Evolutionary conservation across 2,113 vertebrate genomes (phyloP).

Genomic region (Erythrolamprus reginae): DNA sequence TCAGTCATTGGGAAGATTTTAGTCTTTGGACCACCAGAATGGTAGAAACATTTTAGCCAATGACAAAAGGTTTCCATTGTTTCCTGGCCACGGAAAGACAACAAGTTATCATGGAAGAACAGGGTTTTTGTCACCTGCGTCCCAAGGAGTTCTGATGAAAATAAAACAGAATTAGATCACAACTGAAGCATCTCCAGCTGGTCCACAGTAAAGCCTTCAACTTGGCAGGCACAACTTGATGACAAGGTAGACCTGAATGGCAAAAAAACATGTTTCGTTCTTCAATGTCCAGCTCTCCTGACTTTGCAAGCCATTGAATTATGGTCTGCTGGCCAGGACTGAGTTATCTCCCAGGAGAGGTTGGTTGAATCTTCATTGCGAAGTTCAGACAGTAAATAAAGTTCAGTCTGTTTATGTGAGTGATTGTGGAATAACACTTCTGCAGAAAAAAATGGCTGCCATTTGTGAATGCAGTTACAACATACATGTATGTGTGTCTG

Average conservation of each 20-base stretch:
- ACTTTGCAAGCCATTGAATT: background rate
- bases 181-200: background rate
- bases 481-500: background rate
- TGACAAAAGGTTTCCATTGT: background rate
- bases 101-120: background rate
- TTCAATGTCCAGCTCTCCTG: background rate
- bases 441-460: background rate
- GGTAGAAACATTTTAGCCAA: background rate
- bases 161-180: conserved; percentile 8
- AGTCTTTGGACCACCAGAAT: background rate
- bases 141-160: background rate
- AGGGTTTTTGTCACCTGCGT: background rate
- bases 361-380: background rate
- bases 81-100: background rate
- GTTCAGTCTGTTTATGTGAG: background rate
- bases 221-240: background rate
- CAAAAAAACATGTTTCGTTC: background rate
- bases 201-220: background rate
- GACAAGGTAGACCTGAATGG: background rate
- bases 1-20: background rate
- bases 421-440: background rate
- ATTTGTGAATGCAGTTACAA: background rate
- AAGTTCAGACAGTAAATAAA: background rate
- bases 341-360: background rate
- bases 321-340: background rate